Evolutionary conservation across 92 coral and sea anemone genomes (phyloP).

Genomic region (Heliopora coerulea): DNA sequence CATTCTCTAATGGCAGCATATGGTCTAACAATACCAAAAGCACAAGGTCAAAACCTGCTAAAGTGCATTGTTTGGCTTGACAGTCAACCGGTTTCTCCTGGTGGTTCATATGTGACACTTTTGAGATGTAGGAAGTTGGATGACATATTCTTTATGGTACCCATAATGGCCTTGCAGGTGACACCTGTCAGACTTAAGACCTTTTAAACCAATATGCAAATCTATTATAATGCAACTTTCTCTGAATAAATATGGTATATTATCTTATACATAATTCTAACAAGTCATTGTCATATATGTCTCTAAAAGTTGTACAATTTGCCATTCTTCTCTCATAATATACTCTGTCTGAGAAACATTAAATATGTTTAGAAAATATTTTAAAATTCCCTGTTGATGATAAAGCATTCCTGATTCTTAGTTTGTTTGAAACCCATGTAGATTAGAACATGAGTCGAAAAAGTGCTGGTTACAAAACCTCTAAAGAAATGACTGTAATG

Average conservation of each 20-base stretch:
- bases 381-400: too few species aligned
- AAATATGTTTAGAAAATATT: too few species aligned
- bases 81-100: background rate
- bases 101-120: background rate
- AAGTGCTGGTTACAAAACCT: background rate
- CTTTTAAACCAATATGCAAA: too few species aligned
- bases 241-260: too few species aligned
- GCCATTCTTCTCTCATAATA: too few species aligned
- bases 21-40: background rate
- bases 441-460: background rate
- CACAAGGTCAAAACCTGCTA: constrained; percentile 5
- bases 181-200: background rate
- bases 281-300: too few species aligned
- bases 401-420: too few species aligned
- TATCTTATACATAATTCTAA: too few species aligned
- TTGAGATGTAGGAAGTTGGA: constrained; percentile 5
- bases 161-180: background rate
- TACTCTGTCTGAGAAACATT: too few species aligned
- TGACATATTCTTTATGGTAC: background rate
- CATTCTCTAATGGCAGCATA: background rate
- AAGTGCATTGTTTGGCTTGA: background rate
- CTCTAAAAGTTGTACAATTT: too few species aligned
- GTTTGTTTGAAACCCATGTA: background rate
- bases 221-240: too few species aligned
- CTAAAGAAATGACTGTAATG: too few species aligned